These are phyloP conservation scores for Yponomeuta sedellus DNA, from an alignment of 2,888 invertebrate genomes.

Conservation along the genomic window DNA sequence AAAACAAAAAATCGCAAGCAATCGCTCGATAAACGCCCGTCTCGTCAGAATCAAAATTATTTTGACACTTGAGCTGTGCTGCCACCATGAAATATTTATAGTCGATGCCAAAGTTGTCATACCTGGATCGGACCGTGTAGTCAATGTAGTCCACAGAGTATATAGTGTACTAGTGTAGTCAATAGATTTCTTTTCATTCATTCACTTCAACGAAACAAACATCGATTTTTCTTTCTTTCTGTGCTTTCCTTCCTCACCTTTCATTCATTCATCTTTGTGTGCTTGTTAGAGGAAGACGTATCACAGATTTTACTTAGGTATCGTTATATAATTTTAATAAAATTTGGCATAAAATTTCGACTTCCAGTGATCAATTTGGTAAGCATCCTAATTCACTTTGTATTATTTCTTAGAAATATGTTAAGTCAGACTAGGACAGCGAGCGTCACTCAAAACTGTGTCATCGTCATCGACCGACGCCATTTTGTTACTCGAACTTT, in stretches of 20 bases:
- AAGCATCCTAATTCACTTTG: neutral
- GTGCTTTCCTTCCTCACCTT: neutral
- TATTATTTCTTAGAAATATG: neutral
- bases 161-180: no score
- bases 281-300: neutral
- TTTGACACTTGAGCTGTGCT: constrained; percentile 11
- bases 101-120: neutral
- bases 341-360: neutral
- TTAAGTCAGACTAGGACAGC: neutral
- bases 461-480: constrained; percentile 35
- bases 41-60: constrained; percentile 1
- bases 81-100: neutral
- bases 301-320: neutral
- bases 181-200: neutral
- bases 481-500: constrained; percentile 64
- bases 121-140: neutral
- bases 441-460: constrained; percentile 1
- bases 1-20: constrained; percentile 1
- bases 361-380: neutral
- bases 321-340: neutral
- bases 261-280: constrained; percentile 7
- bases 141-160: neutral
- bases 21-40: constrained; percentile 14
- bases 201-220: neutral
- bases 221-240: neutral